Percentiles rank a stretch among this genome's conserved stretches.
These are phyloP conservation scores for Prionailurus viverrinus DNA, from an alignment of 2,113 vertebrate genomes.

Conservation along the genomic window DNA sequence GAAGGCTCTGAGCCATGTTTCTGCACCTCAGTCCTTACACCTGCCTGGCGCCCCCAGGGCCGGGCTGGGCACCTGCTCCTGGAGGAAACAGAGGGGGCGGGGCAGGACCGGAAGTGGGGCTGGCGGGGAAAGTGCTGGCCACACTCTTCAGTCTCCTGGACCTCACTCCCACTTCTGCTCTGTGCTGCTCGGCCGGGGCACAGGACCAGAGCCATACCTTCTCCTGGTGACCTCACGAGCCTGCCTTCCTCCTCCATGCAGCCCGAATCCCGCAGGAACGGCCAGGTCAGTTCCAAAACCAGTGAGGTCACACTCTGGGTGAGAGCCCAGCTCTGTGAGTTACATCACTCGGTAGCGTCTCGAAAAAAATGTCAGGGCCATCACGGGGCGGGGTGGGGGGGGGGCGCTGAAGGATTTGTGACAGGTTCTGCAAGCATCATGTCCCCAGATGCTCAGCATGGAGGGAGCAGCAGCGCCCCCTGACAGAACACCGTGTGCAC, in stretches of 20 bases:
- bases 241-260: background rate
- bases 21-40: background rate
- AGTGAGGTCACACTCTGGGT: background rate
- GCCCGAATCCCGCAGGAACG: too few relatives aligned
- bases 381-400: too few relatives aligned
- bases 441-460: too few relatives aligned
- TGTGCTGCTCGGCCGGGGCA: background rate
- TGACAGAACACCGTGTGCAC: too few relatives aligned
- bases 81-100: background rate
- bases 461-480: too few relatives aligned
- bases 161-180: rapidly evolving
- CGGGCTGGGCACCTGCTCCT: rapidly evolving
- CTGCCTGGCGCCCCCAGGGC: too few relatives aligned
- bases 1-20: too few relatives aligned
- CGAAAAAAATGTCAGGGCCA: too few relatives aligned
- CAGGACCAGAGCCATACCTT: rapidly evolving
- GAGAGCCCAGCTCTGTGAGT: background rate
- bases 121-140: too few relatives aligned
- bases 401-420: too few relatives aligned
- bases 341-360: background rate
- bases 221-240: background rate
- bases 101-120: too few relatives aligned
- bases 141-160: background rate
- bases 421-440: too few relatives aligned
- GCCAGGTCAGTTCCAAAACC: background rate